Evolutionary conservation across 2,797 vertebrate genomes (phyloP).

Genomic region (Hydrophis major): DNA sequence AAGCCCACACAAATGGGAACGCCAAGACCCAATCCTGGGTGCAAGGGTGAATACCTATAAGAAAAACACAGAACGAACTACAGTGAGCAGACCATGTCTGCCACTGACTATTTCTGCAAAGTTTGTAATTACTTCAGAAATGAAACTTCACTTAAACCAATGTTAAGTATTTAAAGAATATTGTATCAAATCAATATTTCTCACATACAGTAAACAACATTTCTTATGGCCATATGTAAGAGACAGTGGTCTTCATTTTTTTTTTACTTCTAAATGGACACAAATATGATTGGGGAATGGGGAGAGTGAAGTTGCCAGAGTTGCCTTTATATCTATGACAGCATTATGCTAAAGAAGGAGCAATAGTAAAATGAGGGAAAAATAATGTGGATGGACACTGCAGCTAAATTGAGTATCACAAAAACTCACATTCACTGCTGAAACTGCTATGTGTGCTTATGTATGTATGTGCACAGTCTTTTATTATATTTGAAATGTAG

Average conservation of each 20-base stretch:
- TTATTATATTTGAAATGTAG: neutral
- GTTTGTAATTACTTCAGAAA: slow-evolving; percentile 1
- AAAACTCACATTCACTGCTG: neutral
- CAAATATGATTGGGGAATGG: neutral
- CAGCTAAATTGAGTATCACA: neutral
- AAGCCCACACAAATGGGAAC: slow-evolving; percentile 8
- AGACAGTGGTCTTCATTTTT: neutral
- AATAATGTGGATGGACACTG: neutral
- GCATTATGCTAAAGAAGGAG: neutral
- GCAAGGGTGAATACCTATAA: slow-evolving; percentile 19
- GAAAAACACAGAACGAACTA: neutral
- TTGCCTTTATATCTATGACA: neutral
- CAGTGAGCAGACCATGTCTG: slow-evolving; percentile 6
- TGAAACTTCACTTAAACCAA: slow-evolving; percentile 2
- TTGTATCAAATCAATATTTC: neutral
- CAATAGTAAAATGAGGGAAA: neutral
- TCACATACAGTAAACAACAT: neutral
- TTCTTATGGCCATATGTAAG: neutral
- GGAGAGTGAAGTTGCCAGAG: neutral
- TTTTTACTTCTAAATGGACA: neutral
- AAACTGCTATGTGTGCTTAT: neutral
- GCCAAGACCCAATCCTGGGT: slow-evolving; percentile 19
- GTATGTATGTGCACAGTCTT: neutral
- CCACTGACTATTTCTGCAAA: slow-evolving; percentile 5
- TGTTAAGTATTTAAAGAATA: neutral